Conservation (phyloP, 2,113 vertebrate species). For the Aphelocoma coerulescens region DNA sequence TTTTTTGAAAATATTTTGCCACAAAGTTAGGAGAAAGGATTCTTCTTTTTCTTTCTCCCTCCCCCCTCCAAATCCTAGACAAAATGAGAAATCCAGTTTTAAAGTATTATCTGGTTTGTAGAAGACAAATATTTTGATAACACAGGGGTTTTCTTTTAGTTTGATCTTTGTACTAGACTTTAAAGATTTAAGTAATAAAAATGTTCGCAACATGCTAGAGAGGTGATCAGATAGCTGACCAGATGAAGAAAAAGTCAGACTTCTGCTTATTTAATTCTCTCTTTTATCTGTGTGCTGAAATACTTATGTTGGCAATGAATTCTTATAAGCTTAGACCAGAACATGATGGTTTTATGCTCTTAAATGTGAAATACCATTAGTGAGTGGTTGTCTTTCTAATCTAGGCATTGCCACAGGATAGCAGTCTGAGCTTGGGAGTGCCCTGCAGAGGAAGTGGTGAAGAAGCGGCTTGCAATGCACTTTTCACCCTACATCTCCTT, state of each 20-base stretch:
- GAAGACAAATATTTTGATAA: neutral
- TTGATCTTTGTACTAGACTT: neutral
- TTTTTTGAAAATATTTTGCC: neutral
- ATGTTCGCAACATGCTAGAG: neutral
- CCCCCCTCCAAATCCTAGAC: neutral
- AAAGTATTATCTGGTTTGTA: neutral
- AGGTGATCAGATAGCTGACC: conserved; percentile 36
- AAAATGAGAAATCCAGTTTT: neutral
- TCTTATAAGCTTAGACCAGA: conserved; percentile 9
- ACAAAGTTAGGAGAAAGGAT: neutral
- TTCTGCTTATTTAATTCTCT: conserved; percentile 44
- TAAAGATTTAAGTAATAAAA: neutral
- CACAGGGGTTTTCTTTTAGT: neutral
- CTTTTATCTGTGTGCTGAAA: conserved; percentile 37
- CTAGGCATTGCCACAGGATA: neutral
- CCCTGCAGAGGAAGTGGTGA: neutral
- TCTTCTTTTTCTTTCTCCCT: neutral
- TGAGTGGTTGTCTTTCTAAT: neutral
- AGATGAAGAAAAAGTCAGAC: neutral
- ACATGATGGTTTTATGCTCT: neutral
- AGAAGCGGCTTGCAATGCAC: neutral
- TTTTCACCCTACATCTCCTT: conserved; percentile 7
- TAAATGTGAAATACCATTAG: conserved; percentile 3
- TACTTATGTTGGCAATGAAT: conserved; percentile 55
- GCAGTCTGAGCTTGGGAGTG: neutral